Evolutionary conservation across 2,113 vertebrate genomes (phyloP).

Genomic region (Phyllostomus hastatus): DNA sequence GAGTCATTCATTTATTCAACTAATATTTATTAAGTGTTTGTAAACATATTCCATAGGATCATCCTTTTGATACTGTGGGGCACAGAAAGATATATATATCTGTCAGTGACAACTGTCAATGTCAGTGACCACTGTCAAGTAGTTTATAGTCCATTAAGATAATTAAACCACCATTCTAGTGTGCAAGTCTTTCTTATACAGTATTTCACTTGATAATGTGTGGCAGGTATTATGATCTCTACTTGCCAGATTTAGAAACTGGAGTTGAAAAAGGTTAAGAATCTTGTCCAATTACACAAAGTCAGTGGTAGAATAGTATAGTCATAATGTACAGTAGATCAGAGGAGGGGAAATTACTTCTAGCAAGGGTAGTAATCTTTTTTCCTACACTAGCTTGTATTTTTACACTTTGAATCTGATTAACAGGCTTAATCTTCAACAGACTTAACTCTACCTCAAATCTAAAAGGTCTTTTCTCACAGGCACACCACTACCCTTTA

Average conservation of each 20-base stretch:
- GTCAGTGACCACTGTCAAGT: neutral
- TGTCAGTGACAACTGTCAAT: neutral
- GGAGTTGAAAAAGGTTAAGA: slow-evolving; percentile 21
- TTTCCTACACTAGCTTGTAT: neutral
- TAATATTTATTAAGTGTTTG: neutral
- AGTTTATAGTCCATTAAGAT: neutral
- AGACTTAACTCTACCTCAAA: neutral
- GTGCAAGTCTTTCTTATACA: neutral
- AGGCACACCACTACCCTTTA: neutral
- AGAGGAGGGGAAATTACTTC: slow-evolving; percentile 13
- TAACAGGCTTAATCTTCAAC: slow-evolving; percentile 18
- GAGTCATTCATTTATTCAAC: neutral
- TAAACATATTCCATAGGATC: neutral
- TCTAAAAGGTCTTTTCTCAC: neutral
- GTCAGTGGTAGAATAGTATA: neutral
- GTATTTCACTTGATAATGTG: neutral
- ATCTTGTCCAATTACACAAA: neutral
- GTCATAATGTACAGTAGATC: neutral
- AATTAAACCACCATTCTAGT: slow-evolving; percentile 45
- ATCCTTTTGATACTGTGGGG: neutral
- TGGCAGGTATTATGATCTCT: neutral
- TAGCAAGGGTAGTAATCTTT: neutral
- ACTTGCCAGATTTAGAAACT: neutral
- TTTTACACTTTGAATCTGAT: slow-evolving; percentile 8
- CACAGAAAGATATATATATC: neutral